Evolutionary conservation across 1,140 invertebrate genomes (phyloP), one percentile per base, ranked within the genome.

Genomic region (Drosophila pseudoobscura): DNA sequence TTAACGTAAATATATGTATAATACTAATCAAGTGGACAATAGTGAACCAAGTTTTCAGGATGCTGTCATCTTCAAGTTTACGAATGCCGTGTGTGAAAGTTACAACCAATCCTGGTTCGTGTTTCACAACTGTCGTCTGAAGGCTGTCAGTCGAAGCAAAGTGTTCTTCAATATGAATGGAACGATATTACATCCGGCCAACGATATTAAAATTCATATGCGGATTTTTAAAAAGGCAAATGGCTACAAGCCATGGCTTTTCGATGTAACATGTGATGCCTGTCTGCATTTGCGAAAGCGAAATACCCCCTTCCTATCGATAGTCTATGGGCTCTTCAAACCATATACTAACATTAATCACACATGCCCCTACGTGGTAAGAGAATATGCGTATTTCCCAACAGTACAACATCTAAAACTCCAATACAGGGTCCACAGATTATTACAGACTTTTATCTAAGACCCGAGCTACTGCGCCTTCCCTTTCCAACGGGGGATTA

Each of bases 401-500:
- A 0, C 1, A 20, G 20, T 20, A 20, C 20, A 20, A 20, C 20
- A 20, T 2, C 20, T 20, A 20, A 20, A 20, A 20, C 20, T 20
- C 20, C 20, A 2, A 20, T 6, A 20, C 0, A 70, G 60, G 61
- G 61, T 6, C 46, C 29, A 20, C 20, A 20, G 20, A 20, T 20
- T 20, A 20, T 20, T 20, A 20, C 20, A 20, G 20, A 20, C 1
- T 20, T 20, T 20, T 20, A 20, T 20, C 20, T 20, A 20, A 20
- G 20, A 20, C 20, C 20, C 20, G 20, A 20, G 20, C 20, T 20
- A 20, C 20, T 20, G 20, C 20, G 20, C 2, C 20, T 20, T 20
- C 8, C 47, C 2, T 1, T 77, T 0, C 71, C 71, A 3, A 54
- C 71, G 20, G 71, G 64, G 0, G 59, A 77, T 43, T 77, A 77